Base-by-base conservation (phyloP, 2,797 vertebrate genomes). In the Sebastes elongatus region DNA sequence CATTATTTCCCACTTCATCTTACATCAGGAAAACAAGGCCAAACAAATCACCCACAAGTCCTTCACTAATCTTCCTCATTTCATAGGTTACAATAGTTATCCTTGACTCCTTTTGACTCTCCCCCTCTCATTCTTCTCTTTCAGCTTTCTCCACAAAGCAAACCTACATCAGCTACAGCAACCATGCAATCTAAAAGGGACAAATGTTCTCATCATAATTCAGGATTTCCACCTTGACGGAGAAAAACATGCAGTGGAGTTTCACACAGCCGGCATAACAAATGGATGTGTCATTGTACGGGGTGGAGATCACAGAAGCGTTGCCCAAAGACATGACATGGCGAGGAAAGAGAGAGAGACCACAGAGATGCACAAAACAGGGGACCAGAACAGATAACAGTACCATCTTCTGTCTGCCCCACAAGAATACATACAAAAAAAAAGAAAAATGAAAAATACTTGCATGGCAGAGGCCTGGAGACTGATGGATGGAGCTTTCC, bases 141-240 rank as follows among this genome's bases (percentile, higher is more conserved):
- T 75, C 94, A 99, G 98, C 93, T 65, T 96, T 98, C 95, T 93
- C 97, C n/a, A 97, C 97, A 93, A 99, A 98, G 93, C 98, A 99
- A 95, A 99, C 98, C 80, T 99, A 99, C 76, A 99, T 99, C 96
- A 98, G 97, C 96, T 99, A 99, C 93, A 99, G 97, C 96, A 99
- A 99, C 96, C 98, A 99, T 55, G 98, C 98, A 60, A 97, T 99
- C 96, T 99, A 98, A 38, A 38, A 96, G 80, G 92, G 80, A 91
- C 83, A 74, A 86, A 81, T 81, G 84, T 74, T 88, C 70, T 81
- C 81, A 69, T 71, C 80, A 11, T 62, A 64, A 77, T 87, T 87
- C 90, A 89, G 90, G 90, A 92, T 88, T 91, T 90, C 81, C 84
- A 89, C 89, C 79, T 59, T 74, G 74, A 88, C 18, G 68, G 88